Evolutionary conservation across 2,113 vertebrate genomes (phyloP), one percentile per base, ranked within the genome.

Genomic region (Budorcas taxicolor): DNA sequence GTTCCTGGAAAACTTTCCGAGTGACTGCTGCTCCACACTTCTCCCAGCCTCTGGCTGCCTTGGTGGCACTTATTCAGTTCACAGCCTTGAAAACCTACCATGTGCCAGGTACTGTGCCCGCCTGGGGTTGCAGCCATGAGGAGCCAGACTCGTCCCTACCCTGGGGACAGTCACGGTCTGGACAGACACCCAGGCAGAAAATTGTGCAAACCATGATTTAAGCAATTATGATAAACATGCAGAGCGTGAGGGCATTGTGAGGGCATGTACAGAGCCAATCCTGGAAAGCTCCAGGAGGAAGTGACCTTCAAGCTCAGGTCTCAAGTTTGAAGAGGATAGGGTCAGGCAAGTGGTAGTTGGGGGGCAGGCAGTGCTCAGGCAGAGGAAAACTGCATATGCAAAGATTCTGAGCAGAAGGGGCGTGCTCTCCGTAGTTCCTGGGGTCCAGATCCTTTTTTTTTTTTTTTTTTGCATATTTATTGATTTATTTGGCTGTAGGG

Each of bases 191-290:
- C 3, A 31, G 50, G 64, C 40, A 43, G 81, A 45, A 62, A 50
- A 52, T 31, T 19, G 31, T 58, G 43, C 47, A 40, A 36, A 85
- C 67, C 40, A 15, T 3, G 47, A 15, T 23, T 31, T 50, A 36
- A 33, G 33, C 29, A 6, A 0, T 13, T 15, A 33, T 0, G 7
- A 23, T 62, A 8, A 64, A 11, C 21, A 6, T 11, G 8, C 74
- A 19, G 83, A 91, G 47, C 3, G 60, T 12, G 62, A 71, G 64
- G 64, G 64, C 64, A 67, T 40, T 1, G 0, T 12, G 45, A 45
- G 55, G 31, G 45, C 52, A n/a, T 7, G 57, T 27, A 8, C 47
- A 40, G 33, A 43, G 90, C 47, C 74, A 29, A 31, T 47, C 21
- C 82, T 40, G 19, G 94, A 76, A 10, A 43, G 13, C 43, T 45